Conservation (phyloP, 2,797 vertebrate species). For the Paramormyrops hopkinsi region DNA sequence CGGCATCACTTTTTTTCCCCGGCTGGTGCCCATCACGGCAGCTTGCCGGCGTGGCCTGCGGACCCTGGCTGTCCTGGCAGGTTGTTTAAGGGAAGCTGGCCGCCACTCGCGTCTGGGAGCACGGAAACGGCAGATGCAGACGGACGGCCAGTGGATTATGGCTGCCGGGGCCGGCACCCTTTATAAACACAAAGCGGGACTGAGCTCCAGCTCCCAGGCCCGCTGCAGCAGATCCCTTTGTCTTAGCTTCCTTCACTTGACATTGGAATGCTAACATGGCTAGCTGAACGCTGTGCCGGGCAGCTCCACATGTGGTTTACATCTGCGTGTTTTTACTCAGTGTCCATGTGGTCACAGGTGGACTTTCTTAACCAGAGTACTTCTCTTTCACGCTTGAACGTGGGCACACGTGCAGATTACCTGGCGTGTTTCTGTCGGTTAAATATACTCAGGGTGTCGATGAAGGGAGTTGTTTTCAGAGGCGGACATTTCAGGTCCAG, state of each 20-base stretch:
- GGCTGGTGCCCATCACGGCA: not conserved
- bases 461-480: constrained; percentile 18
- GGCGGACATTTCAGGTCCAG: too few relatives aligned
- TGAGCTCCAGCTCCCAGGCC: not conserved
- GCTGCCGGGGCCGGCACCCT: not conserved
- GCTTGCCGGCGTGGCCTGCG: not conserved
- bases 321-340: not conserved
- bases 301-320: not conserved
- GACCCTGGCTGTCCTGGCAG: not conserved
- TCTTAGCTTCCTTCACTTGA: not conserved
- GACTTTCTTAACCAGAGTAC: not conserved
- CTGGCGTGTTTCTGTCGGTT: not conserved
- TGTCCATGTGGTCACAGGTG: not conserved
- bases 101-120: not conserved
- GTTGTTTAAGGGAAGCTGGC: not conserved
- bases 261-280: not conserved
- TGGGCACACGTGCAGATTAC: not conserved
- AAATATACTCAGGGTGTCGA: not conserved
- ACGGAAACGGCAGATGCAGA: not conserved
- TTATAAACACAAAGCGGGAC: not conserved
- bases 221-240: not conserved
- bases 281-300: not conserved
- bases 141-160: not conserved
- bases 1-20: not conserved
- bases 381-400: not conserved